phyloP scores from a whole-genome alignment of 2,888 invertebrate genomes.

The Chrysolina americana region DNA sequence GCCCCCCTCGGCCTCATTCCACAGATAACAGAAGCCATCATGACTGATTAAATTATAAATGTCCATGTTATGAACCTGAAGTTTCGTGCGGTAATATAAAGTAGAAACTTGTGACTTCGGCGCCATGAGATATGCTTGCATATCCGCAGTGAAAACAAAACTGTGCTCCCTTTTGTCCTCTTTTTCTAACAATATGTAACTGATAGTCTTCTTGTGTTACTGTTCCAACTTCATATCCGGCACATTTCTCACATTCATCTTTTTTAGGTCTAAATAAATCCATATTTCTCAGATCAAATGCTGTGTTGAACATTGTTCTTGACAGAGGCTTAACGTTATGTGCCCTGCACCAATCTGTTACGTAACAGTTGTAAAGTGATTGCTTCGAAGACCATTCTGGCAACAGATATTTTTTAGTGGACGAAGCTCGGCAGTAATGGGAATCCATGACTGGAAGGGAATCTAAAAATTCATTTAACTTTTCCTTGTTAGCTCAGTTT shows the following conservation, averaged over 20 bases:
- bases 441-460: slow-evolving; percentile 44
- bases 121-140: slow-evolving; percentile 52
- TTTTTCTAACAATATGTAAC: slow-evolving; percentile 47
- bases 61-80: slow-evolving; percentile 18
- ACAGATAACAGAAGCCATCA: slow-evolving; percentile 20
- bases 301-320: slow-evolving; percentile 39
- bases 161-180: slow-evolving; percentile 48
- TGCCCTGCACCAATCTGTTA: slow-evolving; percentile 39
- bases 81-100: slow-evolving; percentile 15
- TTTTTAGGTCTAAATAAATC: slow-evolving; percentile 51
- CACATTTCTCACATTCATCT: slow-evolving; percentile 52
- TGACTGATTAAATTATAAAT: slow-evolving; percentile 25
- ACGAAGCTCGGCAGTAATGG: slow-evolving; percentile 45
- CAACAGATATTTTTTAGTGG: slow-evolving; percentile 43
- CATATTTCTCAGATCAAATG: slow-evolving; percentile 37
- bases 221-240: slow-evolving; percentile 48
- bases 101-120: slow-evolving; percentile 41
- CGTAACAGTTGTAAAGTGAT: slow-evolving; percentile 45
- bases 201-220: slow-evolving; percentile 44
- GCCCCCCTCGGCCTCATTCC: too few relatives aligned
- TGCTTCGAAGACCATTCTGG: slow-evolving; percentile 45
- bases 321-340: slow-evolving; percentile 37
- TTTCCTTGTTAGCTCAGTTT: neutral
- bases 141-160: slow-evolving; percentile 49
- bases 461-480: slow-evolving; percentile 32